A percentile compares a stretch with the other conserved stretches of the same genome.
Evolutionary conservation across 2,113 vertebrate genomes (phyloP).

Genomic region (Anser cygnoides): DNA sequence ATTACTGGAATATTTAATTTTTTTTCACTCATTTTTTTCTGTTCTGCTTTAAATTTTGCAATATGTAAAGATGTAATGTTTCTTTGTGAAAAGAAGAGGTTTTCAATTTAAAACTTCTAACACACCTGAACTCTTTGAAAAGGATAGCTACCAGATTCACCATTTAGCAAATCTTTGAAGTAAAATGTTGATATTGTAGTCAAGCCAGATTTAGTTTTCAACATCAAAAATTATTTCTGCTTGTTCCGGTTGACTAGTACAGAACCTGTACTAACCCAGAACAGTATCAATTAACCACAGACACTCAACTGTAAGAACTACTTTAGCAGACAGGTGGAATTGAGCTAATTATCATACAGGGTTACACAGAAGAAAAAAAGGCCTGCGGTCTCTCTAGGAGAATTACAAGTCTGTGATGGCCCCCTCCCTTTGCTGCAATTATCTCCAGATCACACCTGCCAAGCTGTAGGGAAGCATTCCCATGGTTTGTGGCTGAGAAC

Average conservation of each 20-base stretch:
- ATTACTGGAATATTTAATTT: not conserved
- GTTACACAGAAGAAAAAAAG: conserved; percentile 2
- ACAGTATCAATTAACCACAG: conserved; percentile 47
- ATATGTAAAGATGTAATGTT: not conserved
- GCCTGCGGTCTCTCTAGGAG: not conserved
- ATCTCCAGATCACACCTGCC: conserved; percentile 62
- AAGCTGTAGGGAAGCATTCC: conserved; percentile 52
- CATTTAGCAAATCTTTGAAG: not conserved
- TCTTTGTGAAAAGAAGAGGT: not conserved
- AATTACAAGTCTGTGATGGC: conserved; percentile 27
- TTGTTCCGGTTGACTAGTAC: not conserved
- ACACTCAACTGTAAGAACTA: not conserved
- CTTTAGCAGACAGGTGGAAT: conserved; percentile 36
- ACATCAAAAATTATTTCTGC: not conserved
- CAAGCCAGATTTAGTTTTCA: conserved; percentile 7
- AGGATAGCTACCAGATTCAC: not conserved
- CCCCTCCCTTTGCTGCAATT: conserved; percentile 50
- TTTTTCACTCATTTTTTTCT: not conserved
- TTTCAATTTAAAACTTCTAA: not conserved
- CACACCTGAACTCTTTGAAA: not conserved
- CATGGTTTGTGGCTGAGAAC: not conserved
- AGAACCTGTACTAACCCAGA: conserved; percentile 17
- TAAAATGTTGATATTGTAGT: not conserved
- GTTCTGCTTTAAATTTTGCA: not conserved
- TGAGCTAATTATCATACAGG: conserved; percentile 21